A percentile compares a stretch with the other conserved stretches of the same genome.
phyloP scores from a whole-genome alignment of 1,140 invertebrate species.

The Eueides isabella region DNA sequence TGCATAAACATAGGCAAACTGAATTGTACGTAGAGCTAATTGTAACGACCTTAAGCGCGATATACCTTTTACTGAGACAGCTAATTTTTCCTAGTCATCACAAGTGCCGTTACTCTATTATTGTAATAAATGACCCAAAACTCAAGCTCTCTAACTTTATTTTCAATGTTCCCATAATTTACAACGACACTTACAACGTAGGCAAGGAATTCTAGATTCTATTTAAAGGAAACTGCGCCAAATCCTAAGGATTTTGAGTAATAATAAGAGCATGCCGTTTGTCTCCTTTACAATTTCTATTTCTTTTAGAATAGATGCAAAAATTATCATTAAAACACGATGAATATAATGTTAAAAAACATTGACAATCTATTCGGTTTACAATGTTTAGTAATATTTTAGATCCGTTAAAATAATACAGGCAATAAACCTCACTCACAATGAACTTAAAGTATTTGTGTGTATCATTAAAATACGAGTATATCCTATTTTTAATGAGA shows the following conservation, averaged over 20 bases:
- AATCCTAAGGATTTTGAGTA: not conserved
- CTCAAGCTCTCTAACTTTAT: no score
- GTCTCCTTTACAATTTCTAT: no score
- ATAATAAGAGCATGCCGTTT: no score
- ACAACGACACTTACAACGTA: not conserved
- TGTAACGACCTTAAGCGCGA: no score
- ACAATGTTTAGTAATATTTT: not conserved
- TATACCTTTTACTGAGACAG: no score
- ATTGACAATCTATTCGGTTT: not conserved
- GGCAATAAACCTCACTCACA: not conserved
- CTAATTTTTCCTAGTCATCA: no score
- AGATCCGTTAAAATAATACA: not conserved
- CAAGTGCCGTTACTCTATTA: no score
- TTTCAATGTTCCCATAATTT: conserved; percentile 1
- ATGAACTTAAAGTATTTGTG: not conserved
- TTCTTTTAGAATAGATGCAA: not conserved
- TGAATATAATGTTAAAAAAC: not conserved
- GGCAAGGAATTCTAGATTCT: not conserved
- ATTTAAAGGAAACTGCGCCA: not conserved
- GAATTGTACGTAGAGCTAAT: no score
- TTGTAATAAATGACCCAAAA: no score
- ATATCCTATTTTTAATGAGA: not conserved
- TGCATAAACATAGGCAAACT: no score
- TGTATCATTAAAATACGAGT: no score
- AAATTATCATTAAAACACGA: not conserved